Percentiles rank a stretch among this genome's conserved stretches.
Conservation (phyloP, 2,113 vertebrate species). For the Campylomormyrus numenius region DNA sequence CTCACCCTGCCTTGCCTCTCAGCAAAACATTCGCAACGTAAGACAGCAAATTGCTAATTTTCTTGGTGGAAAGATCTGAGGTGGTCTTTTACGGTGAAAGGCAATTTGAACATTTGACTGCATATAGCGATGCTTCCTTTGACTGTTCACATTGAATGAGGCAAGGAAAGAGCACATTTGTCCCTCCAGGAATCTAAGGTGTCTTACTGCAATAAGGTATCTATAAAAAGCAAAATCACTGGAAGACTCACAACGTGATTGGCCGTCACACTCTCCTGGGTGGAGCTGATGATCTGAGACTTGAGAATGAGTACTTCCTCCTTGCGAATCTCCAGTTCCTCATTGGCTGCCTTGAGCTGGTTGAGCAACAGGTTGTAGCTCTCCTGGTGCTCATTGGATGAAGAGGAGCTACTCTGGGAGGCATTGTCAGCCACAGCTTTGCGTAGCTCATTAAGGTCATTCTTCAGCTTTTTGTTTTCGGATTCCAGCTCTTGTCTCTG, state of each 20-base stretch:
- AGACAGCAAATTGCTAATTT: background rate
- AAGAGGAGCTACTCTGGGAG: slow-evolving; percentile 37
- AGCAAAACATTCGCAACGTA: background rate
- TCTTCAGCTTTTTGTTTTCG: slow-evolving; percentile 93
- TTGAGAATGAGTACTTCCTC: slow-evolving; percentile 90
- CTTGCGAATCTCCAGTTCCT: slow-evolving; percentile 91
- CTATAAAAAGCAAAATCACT: background rate
- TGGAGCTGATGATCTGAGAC: slow-evolving; percentile 74
- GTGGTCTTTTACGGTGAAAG: background rate
- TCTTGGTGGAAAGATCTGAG: background rate
- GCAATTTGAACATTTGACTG: background rate
- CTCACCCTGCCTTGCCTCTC: no score
- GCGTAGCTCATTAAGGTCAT: slow-evolving; percentile 82
- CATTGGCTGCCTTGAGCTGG: slow-evolving; percentile 76
- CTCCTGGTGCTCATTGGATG: slow-evolving; percentile 57
- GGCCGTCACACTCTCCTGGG: slow-evolving; percentile 53
- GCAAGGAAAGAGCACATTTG: background rate
- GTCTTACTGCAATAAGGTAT: background rate
- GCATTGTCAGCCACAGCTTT: slow-evolving; percentile 62
- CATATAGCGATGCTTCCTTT: background rate
- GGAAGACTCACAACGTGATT: slow-evolving; percentile 49
- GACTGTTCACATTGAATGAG: background rate
- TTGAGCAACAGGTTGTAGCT: slow-evolving; percentile 73
- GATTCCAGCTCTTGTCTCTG: slow-evolving; percentile 91
- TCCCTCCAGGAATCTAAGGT: background rate